These are phyloP conservation scores for Drosophila ogumai DNA, from an alignment of 1,140 invertebrate genomes.

Conservation along the genomic window DNA sequence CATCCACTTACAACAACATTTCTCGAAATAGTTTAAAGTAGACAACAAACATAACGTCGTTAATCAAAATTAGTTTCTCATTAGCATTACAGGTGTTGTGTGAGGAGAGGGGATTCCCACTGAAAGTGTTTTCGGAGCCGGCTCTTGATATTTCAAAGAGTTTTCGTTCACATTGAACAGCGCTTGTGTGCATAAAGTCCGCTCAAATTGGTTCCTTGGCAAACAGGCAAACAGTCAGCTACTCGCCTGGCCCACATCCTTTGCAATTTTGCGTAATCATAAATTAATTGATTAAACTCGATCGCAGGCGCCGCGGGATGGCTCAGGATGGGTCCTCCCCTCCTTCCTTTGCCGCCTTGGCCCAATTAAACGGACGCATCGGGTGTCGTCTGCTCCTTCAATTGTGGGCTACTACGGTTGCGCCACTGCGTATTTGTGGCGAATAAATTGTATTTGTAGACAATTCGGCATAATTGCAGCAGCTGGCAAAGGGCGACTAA, in stretches of 20 bases:
- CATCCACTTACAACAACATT: background rate
- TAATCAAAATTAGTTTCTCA: background rate
- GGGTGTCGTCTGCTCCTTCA: constrained; percentile 38
- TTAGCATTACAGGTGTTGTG: background rate
- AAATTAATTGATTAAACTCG: constrained; percentile 76
- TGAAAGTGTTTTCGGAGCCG: background rate
- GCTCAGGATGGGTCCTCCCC: constrained; percentile 22
- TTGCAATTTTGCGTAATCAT: constrained; percentile 64
- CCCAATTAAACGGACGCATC: constrained; percentile 49
- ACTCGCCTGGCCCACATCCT: constrained; percentile 19
- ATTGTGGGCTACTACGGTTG: constrained; percentile 21
- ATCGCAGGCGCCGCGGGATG: constrained; percentile 64
- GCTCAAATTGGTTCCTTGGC: background rate
- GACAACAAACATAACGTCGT: background rate
- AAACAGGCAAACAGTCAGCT: constrained; percentile 8
- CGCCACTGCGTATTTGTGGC: constrained; percentile 54
- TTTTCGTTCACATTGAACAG: background rate
- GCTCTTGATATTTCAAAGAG: background rate
- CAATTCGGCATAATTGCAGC: constrained; percentile 80
- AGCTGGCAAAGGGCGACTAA: constrained; percentile 18
- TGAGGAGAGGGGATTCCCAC: background rate
- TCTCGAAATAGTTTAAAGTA: background rate
- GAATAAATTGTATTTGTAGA: constrained; percentile 80
- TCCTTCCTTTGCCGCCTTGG: constrained; percentile 7
- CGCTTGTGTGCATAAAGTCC: background rate